Evolutionary conservation across 2,113 vertebrate genomes (phyloP).

Genomic region (Odocoileus hemionus): DNA sequence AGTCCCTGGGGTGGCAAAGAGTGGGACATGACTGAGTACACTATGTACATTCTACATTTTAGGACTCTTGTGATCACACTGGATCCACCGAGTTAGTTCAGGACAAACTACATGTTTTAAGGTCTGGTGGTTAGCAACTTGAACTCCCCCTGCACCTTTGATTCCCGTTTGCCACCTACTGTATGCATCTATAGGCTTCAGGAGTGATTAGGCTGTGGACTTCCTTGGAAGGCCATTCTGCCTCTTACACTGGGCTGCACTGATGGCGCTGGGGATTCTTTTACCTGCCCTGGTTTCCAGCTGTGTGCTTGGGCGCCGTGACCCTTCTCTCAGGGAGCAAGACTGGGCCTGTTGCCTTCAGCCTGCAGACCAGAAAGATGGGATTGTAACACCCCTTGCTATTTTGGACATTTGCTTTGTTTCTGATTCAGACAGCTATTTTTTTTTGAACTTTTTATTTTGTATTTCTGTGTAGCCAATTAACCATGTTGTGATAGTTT

Average conservation of each 20-base stretch:
- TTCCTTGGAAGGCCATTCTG: not conserved
- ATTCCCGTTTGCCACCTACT: not conserved
- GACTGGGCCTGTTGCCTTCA: not conserved
- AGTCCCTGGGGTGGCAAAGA: not conserved
- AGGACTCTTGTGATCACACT: not conserved
- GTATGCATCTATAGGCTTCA: not conserved
- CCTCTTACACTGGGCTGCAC: not conserved
- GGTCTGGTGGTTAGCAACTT: not conserved
- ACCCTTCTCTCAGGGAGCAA: not conserved
- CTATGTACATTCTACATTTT: not conserved
- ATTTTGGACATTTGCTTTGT: not conserved
- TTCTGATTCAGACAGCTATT: not conserved
- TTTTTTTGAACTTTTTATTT: not conserved
- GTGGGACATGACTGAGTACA: not conserved
- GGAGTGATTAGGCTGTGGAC: not conserved
- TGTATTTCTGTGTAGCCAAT: accelerated
- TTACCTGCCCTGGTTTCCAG: no score
- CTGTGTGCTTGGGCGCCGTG: not conserved
- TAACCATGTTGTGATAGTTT: not conserved
- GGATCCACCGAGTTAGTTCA: not conserved
- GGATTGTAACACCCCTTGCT: not conserved
- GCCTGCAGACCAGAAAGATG: not conserved
- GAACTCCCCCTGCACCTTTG: not conserved
- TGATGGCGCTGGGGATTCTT: not conserved
- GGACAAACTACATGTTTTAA: not conserved